Percentiles rank a stretch among this genome's conserved stretches.
Evolutionary conservation across 2,797 vertebrate species (phyloP).

Genomic region (Staurois parvus): DNA sequence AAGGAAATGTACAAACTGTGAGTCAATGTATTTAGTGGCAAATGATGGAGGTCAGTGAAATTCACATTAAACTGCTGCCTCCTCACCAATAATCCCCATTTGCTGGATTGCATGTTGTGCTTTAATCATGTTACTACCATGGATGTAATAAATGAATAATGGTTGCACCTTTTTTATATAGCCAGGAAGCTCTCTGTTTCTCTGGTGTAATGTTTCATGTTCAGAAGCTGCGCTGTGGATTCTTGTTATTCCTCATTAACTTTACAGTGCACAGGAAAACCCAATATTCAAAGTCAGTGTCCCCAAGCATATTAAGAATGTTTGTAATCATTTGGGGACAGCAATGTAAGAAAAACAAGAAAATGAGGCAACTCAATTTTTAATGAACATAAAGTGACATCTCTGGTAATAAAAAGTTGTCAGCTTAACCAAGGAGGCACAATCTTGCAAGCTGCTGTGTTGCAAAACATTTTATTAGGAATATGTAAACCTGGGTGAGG

Average conservation of each 20-base stretch:
- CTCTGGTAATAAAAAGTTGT: not conserved
- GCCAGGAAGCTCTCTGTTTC: not conserved
- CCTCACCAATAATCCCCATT: too few relatives aligned
- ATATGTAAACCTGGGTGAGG: not conserved
- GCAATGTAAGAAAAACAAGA: not conserved
- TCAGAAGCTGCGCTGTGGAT: not conserved
- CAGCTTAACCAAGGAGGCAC: not conserved
- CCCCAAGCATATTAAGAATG: not conserved
- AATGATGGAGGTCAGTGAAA: too few relatives aligned
- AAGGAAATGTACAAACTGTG: too few relatives aligned
- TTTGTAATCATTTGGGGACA: not conserved
- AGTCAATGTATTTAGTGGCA: too few relatives aligned
- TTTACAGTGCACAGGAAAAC: not conserved
- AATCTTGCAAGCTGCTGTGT: not conserved
- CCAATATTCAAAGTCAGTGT: not conserved
- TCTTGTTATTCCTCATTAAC: not conserved
- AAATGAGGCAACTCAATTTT: too few relatives aligned
- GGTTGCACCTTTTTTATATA: not conserved
- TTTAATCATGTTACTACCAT: too few relatives aligned
- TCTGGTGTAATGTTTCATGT: not conserved
- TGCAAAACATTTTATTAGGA: not conserved
- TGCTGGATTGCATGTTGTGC: too few relatives aligned
- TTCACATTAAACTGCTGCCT: too few relatives aligned
- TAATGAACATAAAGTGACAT: not conserved
- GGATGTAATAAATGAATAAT: not conserved